Evolutionary conservation across 2,113 vertebrate genomes (phyloP), one percentile per base, ranked within the genome.

Genomic region (Nannobrachium achirus): DNA sequence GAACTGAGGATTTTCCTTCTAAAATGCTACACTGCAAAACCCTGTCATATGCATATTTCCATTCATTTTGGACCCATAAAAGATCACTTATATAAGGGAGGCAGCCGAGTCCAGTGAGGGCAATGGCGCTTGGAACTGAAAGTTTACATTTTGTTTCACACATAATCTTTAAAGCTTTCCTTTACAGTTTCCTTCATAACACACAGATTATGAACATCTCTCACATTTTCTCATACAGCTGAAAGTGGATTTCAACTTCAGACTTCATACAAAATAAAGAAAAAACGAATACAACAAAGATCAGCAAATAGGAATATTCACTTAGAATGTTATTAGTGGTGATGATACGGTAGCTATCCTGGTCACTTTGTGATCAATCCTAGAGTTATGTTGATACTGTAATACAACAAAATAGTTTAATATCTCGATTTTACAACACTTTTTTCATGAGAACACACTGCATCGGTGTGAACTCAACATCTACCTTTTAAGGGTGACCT

Each of bases 81-180:
- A 79, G 61, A 71, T 79, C 68, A 71, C 63, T 71, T 70, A 73
- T 40, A 59, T 74, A 60, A 50, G 68, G 68, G 75, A 80, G 76
- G 71, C 70, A 82, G 72, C 75, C 65, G 56, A 63, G 68, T 65
- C 82, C 73, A 69, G 62, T 73, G 79, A 86, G 62, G 73, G 71
- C 53, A 58, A 65, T 63, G 9, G 55, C n/a, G 9, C 60, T 80
- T 76, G 64, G 78, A 90, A 80, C 82, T 86, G 86, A 89, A 88
- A 79, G 81, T 83, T 85, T 78, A 58, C 75, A 59, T 79, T 76
- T 51, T 44, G 15, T 66, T 60, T 33, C 20, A 60, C 44, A 65
- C 49, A 60, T 15, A 19, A 69, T 78, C 73, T 73, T 89, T 86
- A 89, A 89, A 88, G 82, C 86, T 86, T 89, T 89, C 76, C 71